Evolutionary conservation across 2,888 invertebrate genomes (phyloP).

Genomic region (Dorcus parallelipipedus): DNA sequence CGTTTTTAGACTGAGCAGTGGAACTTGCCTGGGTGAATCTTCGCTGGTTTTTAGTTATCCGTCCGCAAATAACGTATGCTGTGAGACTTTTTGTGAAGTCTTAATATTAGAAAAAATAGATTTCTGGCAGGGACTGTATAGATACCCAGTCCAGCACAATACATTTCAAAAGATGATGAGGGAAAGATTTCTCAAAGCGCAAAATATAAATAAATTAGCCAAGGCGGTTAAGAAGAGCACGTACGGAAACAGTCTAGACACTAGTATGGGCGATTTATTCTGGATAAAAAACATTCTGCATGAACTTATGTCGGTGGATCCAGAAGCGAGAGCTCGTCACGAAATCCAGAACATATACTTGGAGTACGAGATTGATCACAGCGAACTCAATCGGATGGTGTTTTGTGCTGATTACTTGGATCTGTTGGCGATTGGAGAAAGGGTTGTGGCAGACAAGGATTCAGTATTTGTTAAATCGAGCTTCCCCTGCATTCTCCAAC

Average conservation of each 20-base stretch:
- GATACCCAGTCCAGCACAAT: not conserved
- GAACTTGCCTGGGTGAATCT: conserved; percentile 23
- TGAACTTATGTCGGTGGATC: conserved; percentile 20
- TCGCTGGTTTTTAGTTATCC: conserved; percentile 9
- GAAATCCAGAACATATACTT: conserved; percentile 23
- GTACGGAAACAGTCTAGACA: not conserved
- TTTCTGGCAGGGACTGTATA: not conserved
- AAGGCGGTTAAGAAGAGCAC: conserved; percentile 1
- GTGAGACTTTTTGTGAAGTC: conserved; percentile 13
- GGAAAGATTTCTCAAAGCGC: conserved; percentile 3
- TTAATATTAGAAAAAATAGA: conserved; percentile 9
- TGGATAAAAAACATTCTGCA: conserved; percentile 25
- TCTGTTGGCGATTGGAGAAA: conserved; percentile 20
- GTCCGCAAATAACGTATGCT: conserved; percentile 9
- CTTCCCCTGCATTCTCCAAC: conserved; percentile 24
- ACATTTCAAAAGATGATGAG: not conserved
- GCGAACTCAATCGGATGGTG: conserved; percentile 10
- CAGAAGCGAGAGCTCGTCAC: conserved; percentile 12
- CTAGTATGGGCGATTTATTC: conserved; percentile 15
- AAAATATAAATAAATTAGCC: not conserved
- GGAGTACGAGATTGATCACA: conserved; percentile 13
- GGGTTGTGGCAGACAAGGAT: conserved; percentile 18
- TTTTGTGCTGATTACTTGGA: conserved; percentile 22
- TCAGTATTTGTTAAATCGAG: conserved; percentile 21
- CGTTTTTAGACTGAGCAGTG: conserved; percentile 16